These are phyloP conservation scores for Calycopis cecrops DNA, from an alignment of 1,140 invertebrate genomes.

Conservation along the genomic window DNA sequence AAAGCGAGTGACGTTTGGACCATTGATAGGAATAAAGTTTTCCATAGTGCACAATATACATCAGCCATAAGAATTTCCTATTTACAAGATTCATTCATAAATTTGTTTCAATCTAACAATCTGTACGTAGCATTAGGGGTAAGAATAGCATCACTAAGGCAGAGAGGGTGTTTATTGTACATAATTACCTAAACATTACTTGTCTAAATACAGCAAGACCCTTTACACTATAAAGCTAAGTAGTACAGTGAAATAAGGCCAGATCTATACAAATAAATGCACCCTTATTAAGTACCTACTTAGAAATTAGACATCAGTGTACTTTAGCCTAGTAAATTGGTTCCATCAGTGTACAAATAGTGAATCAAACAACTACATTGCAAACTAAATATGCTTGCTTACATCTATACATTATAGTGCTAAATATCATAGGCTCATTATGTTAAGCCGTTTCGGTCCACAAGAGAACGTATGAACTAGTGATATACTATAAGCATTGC, in stretches of 20 bases:
- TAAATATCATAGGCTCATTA: constrained; percentile 44
- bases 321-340: constrained; percentile 56
- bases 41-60: constrained; percentile 67
- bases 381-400: constrained; percentile 45
- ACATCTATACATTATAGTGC: constrained; percentile 40
- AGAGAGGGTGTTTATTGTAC: constrained; percentile 68
- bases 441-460: constrained; percentile 54
- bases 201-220: background rate
- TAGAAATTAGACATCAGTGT: constrained; percentile 2
- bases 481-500: constrained; percentile 34
- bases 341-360: constrained; percentile 47
- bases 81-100: constrained; percentile 46
- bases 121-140: constrained; percentile 42
- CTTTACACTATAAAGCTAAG: constrained; percentile 45
- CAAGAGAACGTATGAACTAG: constrained; percentile 44
- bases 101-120: constrained; percentile 7
- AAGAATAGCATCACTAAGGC: constrained; percentile 69
- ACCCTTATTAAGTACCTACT: constrained; percentile 5
- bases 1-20: constrained; percentile 72
- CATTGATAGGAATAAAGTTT: constrained; percentile 72
- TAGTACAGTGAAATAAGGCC: constrained; percentile 49
- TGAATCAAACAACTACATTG: constrained; percentile 39
- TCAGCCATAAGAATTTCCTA: constrained; percentile 62
- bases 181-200: constrained; percentile 54
- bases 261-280: constrained; percentile 30